Evolutionary conservation across 2,113 vertebrate species (phyloP).

Genomic region (Platycercus adscitus): DNA sequence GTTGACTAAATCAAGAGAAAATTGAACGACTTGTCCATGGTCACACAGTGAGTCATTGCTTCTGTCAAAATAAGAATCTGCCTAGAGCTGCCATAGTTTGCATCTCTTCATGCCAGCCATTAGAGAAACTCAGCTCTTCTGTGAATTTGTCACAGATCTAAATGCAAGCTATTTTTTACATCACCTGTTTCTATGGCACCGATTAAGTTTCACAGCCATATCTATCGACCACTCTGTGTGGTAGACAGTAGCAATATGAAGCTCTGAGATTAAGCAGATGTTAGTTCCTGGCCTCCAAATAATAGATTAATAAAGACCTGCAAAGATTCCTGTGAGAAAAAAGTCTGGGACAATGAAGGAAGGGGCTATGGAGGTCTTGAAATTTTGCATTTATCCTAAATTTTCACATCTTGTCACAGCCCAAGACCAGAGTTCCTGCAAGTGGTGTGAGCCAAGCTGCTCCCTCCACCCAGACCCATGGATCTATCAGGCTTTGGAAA

Average conservation of each 20-base stretch:
- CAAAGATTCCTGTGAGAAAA: background rate
- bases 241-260: background rate
- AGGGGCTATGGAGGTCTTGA: background rate
- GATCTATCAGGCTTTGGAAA: background rate
- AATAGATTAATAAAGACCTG: background rate
- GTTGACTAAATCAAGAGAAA: conserved; percentile 56
- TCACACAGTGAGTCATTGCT: conserved; percentile 15
- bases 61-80: conserved; percentile 50
- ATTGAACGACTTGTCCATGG: conserved; percentile 14
- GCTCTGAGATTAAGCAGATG: background rate
- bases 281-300: background rate
- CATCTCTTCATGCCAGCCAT: background rate
- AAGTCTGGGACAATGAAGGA: background rate
- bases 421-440: accelerated
- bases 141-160: background rate
- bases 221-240: accelerated
- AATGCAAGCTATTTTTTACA: background rate
- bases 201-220: background rate
- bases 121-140: background rate
- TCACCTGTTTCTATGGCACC: background rate
- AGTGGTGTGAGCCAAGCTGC: accelerated
- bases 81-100: conserved; percentile 1
- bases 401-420: accelerated
- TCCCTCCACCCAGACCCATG: background rate
- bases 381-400: background rate